These are phyloP conservation scores for Pristionchus japonicus DNA, from an alignment of 2,888 invertebrate genomes.

Conservation along the genomic window DNA sequence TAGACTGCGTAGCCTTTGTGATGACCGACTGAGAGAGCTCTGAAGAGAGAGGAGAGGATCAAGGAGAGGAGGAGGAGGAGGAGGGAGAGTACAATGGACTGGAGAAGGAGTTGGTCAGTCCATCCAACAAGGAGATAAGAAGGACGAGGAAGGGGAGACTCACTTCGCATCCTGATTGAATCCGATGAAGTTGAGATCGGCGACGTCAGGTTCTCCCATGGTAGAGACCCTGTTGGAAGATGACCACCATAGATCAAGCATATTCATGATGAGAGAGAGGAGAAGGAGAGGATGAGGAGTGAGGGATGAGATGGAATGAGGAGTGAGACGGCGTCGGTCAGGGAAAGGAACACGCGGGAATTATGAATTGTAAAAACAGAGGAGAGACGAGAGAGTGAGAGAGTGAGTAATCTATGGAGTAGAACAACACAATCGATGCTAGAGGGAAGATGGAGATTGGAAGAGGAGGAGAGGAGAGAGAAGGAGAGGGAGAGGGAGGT, in stretches of 20 bases:
- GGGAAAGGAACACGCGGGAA: background rate
- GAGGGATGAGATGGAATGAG: background rate
- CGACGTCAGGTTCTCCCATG: conserved; percentile 48
- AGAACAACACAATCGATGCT: conserved; percentile 17
- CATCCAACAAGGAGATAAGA: background rate
- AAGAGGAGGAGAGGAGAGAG: no score
- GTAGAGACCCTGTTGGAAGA: background rate
- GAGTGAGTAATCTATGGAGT: conserved; percentile 42
- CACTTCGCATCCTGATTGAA: conserved; percentile 99
- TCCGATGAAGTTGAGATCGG: conserved; percentile 90
- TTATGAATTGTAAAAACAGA: background rate
- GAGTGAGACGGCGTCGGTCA: background rate
- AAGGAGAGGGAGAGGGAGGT: background rate
- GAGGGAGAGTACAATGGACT: background rate
- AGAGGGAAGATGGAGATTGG: background rate
- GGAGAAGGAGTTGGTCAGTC: background rate
- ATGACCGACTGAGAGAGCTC: conserved; percentile 91
- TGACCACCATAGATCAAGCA: background rate
- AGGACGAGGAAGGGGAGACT: conserved; percentile 78
- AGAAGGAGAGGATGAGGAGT: background rate
- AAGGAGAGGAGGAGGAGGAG: background rate
- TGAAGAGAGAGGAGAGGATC: conserved; percentile 71
- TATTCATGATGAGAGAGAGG: no score
- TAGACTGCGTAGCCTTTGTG: conserved; percentile 91
- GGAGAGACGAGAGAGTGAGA: background rate